Conservation (phyloP, 2,888 invertebrate species). For the Sarcophaga variegata region DNA sequence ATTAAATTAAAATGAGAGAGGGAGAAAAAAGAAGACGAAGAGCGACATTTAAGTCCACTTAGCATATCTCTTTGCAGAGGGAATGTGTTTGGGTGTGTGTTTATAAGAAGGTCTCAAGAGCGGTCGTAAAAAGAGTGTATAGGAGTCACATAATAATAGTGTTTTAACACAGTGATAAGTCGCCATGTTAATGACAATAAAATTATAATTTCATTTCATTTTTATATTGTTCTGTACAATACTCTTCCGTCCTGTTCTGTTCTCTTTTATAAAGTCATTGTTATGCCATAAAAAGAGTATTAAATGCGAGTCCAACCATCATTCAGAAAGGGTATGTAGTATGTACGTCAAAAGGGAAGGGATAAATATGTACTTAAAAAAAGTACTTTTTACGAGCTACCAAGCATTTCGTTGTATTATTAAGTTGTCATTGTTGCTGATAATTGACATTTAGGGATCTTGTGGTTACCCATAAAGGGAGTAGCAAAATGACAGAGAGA, state of each 20-base stretch:
- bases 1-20: conserved; percentile 51
- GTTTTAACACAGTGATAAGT: conserved; percentile 69
- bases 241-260: background rate
- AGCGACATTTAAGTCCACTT: conserved; percentile 69
- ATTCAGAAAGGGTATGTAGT: background rate
- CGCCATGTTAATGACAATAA: conserved; percentile 78
- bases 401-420: conserved; percentile 67
- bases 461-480: conserved; percentile 36
- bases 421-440: conserved; percentile 65
- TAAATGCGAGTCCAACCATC: background rate
- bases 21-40: background rate
- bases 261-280: background rate
- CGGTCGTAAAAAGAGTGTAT: conserved; percentile 74
- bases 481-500: background rate
- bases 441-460: conserved; percentile 69
- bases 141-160: conserved; percentile 70
- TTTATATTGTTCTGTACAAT: conserved; percentile 64
- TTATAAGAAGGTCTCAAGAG: conserved; percentile 53
- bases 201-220: conserved; percentile 78
- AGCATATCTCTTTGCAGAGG: conserved; percentile 54
- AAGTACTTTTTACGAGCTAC: conserved; percentile 62
- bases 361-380: conserved; percentile 60
- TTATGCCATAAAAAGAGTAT: background rate
- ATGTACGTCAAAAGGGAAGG: background rate
- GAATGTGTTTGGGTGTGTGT: background rate